Base-by-base conservation (phyloP, 2,888 invertebrate species). In the Hofmannophila pseudospretella region DNA sequence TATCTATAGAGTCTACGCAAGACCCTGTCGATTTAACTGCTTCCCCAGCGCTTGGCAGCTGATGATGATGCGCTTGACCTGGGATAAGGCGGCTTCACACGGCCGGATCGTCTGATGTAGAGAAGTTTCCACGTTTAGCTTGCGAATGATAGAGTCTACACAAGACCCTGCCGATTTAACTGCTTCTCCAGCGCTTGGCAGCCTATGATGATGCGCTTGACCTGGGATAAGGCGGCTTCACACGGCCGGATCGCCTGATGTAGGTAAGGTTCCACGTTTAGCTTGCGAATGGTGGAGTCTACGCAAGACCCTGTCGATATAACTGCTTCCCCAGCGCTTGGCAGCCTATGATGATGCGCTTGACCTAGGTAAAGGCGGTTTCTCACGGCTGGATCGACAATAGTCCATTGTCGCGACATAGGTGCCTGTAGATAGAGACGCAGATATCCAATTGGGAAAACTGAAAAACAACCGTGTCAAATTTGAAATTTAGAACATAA, bases 21-120 rank as follows among this genome's bases (percentile, higher is more conserved):
- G 26, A 31, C 34, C 31, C 37, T 36, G 36, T 39, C 36, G 39
- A 42, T 39, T 42, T 42, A 23, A 37, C 33, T 14, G 38, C 32
- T 34, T 28, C 40, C 26, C 29, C 33, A 27, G 36, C 32, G 31
- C 27, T 36, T 41, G 41, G 41, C 41, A 41, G 34, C 29, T 4
- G 29, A 10, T 22, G 23, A 19, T 27, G 36, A 27, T 41, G 41
- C 29, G 41, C 38, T 38, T 41, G 38, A 38, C 41, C 38, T 10
- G 34, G 30, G 1, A 1, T 13, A 13, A 25, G 23, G 13, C 19
- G 5, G 10, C 11, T 16, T 16, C 19, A 19, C 7, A 30, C 19
- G 10, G 4, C 11, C 12, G 7, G 23, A 23, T 23, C 28, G 12
- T 2, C 28, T 16, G 13, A 28, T 11, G n/a, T n/a, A n/a, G n/a